Percentiles rank a stretch among this genome's conserved stretches.
phyloP scores from a whole-genome alignment of 53 echinoderm and acorn worm genomes.

The Mesocentrotus franciscanus region DNA sequence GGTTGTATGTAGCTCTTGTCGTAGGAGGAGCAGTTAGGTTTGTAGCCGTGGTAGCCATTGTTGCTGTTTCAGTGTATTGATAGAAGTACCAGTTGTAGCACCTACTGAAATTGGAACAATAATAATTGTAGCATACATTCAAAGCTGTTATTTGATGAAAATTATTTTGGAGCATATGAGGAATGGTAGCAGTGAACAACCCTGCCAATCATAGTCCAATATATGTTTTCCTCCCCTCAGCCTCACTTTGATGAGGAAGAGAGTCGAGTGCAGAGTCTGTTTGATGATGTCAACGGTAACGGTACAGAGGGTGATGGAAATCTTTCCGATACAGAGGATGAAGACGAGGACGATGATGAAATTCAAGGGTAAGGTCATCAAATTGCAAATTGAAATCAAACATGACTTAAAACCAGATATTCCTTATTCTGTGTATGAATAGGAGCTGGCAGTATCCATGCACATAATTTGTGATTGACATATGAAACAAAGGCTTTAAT shows the following conservation, averaged over 20 bases:
- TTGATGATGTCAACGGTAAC: conserved; percentile 77
- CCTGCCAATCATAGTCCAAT: not conserved
- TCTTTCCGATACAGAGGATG: conserved; percentile 69
- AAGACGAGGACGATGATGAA: conserved; percentile 90
- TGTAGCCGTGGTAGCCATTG: no score
- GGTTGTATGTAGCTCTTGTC: no score
- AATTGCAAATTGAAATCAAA: not conserved
- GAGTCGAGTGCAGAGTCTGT: conserved; percentile 79
- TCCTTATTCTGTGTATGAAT: no score
- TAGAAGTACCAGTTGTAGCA: not conserved
- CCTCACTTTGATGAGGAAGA: conserved; percentile 96
- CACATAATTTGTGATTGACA: not conserved
- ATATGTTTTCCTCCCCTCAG: conserved; percentile 48
- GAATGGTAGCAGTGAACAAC: no score
- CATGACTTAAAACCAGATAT: not conserved
- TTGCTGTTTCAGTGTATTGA: no score
- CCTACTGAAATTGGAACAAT: not conserved
- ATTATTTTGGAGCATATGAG: not conserved
- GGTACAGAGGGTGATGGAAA: conserved; percentile 74
- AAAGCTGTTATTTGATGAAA: not conserved
- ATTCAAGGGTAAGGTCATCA: conserved; percentile 86
- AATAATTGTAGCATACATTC: not conserved
- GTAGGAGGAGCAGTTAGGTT: no score
- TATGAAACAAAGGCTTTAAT: not conserved
- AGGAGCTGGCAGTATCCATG: not conserved